Percentiles rank a stretch among this genome's conserved stretches.
phyloP scores from a whole-genome alignment of 2,888 invertebrate genomes.

The Catocala nupta region DNA sequence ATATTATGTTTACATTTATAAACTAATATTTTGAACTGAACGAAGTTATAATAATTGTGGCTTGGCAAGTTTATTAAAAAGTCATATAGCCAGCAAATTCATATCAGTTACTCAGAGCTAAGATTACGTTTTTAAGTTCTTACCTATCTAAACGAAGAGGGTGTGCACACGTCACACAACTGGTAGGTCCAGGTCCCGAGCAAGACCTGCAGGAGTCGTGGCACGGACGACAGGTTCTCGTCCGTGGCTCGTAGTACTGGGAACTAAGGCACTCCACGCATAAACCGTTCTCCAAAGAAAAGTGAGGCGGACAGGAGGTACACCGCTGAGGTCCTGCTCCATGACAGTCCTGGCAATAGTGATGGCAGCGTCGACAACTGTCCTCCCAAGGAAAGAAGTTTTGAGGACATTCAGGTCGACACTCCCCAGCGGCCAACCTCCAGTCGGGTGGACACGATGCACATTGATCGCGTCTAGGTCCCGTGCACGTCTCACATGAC shows the following conservation, averaged over 20 bases:
- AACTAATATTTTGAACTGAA: too few species aligned
- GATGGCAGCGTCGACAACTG: constrained; percentile 95
- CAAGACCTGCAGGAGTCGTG: constrained; percentile 91
- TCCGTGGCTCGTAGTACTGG: constrained; percentile 91
- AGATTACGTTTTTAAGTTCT: constrained; percentile 29
- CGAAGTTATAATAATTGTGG: too few species aligned
- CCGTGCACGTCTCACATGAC: constrained; percentile 94
- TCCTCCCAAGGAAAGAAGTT: constrained; percentile 94
- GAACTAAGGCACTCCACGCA: constrained; percentile 92
- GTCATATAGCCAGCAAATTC: too few species aligned
- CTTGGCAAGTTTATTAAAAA: too few species aligned
- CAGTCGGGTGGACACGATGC: constrained; percentile 93
- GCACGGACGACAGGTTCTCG: constrained; percentile 91
- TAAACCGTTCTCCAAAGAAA: constrained; percentile 90
- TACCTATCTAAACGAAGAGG: constrained; percentile 90
- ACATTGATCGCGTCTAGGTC: constrained; percentile 94
- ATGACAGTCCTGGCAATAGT: constrained; percentile 95
- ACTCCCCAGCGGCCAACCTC: constrained; percentile 94
- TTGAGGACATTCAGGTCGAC: constrained; percentile 94
- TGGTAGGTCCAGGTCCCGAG: constrained; percentile 90
- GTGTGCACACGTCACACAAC: constrained; percentile 90
- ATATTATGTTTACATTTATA: too few species aligned
- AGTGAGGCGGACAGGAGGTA: constrained; percentile 91
- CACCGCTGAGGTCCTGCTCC: constrained; percentile 93
- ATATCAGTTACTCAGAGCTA: too few species aligned